Conservation (phyloP, 1,140 invertebrate species). For the Apis cerana region DNA sequence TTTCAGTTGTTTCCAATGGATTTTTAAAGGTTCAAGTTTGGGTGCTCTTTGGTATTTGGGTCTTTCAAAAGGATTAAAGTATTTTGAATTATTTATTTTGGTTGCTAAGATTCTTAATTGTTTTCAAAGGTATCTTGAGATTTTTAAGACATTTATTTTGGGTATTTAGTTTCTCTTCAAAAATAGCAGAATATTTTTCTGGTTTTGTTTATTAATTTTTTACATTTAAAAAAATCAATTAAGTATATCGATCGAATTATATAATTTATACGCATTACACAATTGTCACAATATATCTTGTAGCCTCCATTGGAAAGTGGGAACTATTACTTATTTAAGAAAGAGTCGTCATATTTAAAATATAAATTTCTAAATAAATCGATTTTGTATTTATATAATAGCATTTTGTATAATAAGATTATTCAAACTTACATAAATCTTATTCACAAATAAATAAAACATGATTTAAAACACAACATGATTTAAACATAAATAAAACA, state of each 20-base stretch:
- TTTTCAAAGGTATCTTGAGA: too few species aligned
- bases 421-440: not conserved
- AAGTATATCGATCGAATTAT: not conserved
- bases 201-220: not conserved
- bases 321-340: not conserved
- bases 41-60: too few species aligned
- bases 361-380: not conserved
- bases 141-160: too few species aligned
- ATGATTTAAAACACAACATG: too few species aligned
- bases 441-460: too few species aligned
- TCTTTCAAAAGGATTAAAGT: too few species aligned
- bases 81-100: too few species aligned
- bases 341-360: not conserved
- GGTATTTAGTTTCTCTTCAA: too few species aligned
- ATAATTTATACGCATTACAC: not conserved
- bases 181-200: too few species aligned
- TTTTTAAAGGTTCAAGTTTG: too few species aligned
- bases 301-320: not conserved
- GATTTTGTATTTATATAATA: not conserved
- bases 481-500: not conserved
- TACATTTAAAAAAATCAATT: not conserved
- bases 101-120: too few species aligned
- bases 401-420: not conserved
- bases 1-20: too few species aligned
- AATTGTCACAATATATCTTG: not conserved